phyloP scores from a whole-genome alignment of 2,797 vertebrate species.

The Myotis findleyi region DNA sequence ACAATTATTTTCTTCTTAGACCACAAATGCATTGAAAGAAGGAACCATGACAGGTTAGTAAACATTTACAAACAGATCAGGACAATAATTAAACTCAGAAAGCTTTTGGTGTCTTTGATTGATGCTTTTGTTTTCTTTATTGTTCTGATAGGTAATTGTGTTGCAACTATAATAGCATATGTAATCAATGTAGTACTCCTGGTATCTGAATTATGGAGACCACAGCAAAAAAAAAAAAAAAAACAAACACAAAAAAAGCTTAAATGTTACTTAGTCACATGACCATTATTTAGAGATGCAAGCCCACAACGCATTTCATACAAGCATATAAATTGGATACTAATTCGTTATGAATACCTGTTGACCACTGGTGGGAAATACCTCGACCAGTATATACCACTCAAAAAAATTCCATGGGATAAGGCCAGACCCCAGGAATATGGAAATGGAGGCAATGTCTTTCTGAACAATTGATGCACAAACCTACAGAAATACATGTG shows the following conservation, averaged over 20 bases:
- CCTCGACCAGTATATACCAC: background rate
- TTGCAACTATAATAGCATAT: background rate
- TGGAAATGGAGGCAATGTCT: background rate
- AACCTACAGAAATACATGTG: background rate
- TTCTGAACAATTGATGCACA: background rate
- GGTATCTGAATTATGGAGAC: background rate
- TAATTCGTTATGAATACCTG: background rate
- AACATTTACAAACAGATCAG: constrained; percentile 47
- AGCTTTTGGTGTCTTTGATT: background rate
- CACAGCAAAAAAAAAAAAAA: background rate
- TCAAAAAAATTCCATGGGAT: background rate
- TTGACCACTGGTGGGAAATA: constrained; percentile 4
- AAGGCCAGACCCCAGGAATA: background rate
- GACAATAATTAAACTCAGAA: constrained; percentile 15
- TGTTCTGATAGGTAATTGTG: constrained; percentile 31
- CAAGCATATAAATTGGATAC: constrained; percentile 10
- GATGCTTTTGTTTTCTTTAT: constrained; percentile 39
- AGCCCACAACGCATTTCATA: background rate
- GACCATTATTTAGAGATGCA: background rate
- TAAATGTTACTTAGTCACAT: background rate
- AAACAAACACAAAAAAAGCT: background rate
- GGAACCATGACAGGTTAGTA: constrained; percentile 27
- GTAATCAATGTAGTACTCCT: background rate
- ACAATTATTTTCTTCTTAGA: constrained; percentile 53
- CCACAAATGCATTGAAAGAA: constrained; percentile 48